Base-by-base conservation (phyloP, 2,888 invertebrate genomes). In the Andrena praecox region DNA sequence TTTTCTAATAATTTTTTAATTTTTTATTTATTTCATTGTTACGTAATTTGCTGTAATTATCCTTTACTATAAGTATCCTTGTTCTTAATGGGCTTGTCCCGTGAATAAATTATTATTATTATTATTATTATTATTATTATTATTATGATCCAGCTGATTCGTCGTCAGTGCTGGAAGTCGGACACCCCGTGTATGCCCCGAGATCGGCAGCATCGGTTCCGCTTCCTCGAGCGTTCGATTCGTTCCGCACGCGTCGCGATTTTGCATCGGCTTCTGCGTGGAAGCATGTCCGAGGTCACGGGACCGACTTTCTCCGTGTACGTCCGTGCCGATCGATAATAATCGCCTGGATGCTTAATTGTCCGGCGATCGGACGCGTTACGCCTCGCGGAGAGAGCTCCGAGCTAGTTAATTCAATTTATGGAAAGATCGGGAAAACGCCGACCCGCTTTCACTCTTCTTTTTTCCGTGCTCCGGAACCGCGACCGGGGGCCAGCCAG, bases 301-400 rank as follows among this genome's bases (percentile, higher is more conserved):
- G 69, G 87, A 82, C 81, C 82, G 80, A 88, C 89, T 90, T 89
- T 89, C 89, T 81, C 88, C 83, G 16, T 33, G 48, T 50, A 63
- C 62, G 76, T 72, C 70, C 79, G 74, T 75, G 80, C 48, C 69
- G 84, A 87, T 87, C 88, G 87, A 89, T 85, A 89, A 86, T 87
- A 88, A 88, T 88, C 86, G 78, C 59, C 56, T 72, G 62, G 75
- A 72, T 76, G 78, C 74, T 84, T 84, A 85, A 89, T 85, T 87
- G 81, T 89, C 83, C 81, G 64, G 16, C 16, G 52, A 50, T 72
- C 64, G 52, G 60, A 24, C 27, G 60, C 35, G 77, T 59, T 79
- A 71, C 67, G 78, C 79, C 73, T 64, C 74, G 69, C 59, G 42
- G 78, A 52, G 80, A 80, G 80, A 82, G 80, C 75, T 80, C 70